Evolutionary conservation across 2,888 invertebrate species (phyloP).

Genomic region (Limnephilus marmoratus): DNA sequence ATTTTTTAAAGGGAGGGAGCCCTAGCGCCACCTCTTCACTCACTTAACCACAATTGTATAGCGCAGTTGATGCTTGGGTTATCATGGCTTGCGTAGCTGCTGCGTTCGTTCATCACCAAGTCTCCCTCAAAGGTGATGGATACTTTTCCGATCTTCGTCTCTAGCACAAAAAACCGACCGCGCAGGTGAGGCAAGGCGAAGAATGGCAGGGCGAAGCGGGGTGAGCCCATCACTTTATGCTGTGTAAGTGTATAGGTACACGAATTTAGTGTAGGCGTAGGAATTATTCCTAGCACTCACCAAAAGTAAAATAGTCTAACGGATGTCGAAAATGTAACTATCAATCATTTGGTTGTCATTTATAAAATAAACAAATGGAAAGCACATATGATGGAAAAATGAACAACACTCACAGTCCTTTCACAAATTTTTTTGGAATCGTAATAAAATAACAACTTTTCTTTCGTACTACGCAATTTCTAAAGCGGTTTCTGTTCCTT

Average conservation of each 20-base stretch:
- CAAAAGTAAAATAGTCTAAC: neutral
- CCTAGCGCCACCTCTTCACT: too few relatives aligned
- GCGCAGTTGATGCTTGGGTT: too few relatives aligned
- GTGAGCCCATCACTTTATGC: neutral
- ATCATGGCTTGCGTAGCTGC: neutral
- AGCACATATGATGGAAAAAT: neutral
- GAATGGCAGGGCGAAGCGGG: neutral
- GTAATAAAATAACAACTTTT: neutral
- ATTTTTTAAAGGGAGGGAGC: too few relatives aligned
- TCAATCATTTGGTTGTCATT: neutral
- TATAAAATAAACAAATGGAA: neutral
- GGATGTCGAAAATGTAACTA: neutral
- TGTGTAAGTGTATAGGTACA: neutral
- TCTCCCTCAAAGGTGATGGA: neutral
- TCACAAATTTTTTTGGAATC: neutral
- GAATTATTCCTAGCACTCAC: neutral
- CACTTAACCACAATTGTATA: too few relatives aligned
- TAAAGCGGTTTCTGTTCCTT: neutral
- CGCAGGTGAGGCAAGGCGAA: too few relatives aligned
- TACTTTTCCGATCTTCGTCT: neutral
- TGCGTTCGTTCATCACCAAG: neutral
- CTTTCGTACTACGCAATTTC: too few relatives aligned
- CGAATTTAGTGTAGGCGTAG: neutral
- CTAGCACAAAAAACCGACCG: neutral
- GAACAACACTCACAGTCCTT: neutral